Base-by-base conservation (phyloP, 1,140 invertebrate genomes). In the Vanessa tameamea region DNA sequence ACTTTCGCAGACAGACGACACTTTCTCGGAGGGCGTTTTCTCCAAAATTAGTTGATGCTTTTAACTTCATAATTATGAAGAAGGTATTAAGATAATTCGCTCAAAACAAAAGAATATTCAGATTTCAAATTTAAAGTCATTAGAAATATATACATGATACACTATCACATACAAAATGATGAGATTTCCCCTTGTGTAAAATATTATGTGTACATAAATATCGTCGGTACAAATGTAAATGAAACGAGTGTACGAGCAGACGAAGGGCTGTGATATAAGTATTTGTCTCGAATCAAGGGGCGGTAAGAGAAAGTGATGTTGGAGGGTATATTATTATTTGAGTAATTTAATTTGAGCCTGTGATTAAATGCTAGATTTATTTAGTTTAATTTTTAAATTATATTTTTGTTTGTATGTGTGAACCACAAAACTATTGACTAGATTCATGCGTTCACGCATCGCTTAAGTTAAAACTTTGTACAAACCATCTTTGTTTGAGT, bases 211-310 rank as follows among this genome's bases (percentile, higher is more conserved):
- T 79, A 69, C 43, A 73, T 57, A 75, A 67, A 75, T 78, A 78
- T 69, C 66, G 50, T 71, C 72, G 61, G 72, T 77, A 72, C 67
- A 78, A 75, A 81, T 81, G 75, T 81, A 81, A 79, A 79, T 81
- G 79, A 81, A 68, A 75, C 66, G 77, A 73, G 73, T 71, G 75
- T 70, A 47, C 51, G 23, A 59, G 55, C 75, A 72, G 71, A 64
- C 72, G 79, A 75, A 81, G 81, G 79, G 79, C 74, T 76, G 73
- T 75, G 72, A 79, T 72, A 76, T 61, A 73, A 80, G 81, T 81
- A 81, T 82, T 82, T 81, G 81, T 82, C 78, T 82, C 76, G 69
- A 79, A 69, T 70, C 66, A 69, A 69, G 71, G 77, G 74, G 80
- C 68, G 66, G 31, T 64, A 50, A 26, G 57, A 47, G 57, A 64